Conservation (phyloP, 2,113 vertebrate species). For the Octodon degus region DNA sequence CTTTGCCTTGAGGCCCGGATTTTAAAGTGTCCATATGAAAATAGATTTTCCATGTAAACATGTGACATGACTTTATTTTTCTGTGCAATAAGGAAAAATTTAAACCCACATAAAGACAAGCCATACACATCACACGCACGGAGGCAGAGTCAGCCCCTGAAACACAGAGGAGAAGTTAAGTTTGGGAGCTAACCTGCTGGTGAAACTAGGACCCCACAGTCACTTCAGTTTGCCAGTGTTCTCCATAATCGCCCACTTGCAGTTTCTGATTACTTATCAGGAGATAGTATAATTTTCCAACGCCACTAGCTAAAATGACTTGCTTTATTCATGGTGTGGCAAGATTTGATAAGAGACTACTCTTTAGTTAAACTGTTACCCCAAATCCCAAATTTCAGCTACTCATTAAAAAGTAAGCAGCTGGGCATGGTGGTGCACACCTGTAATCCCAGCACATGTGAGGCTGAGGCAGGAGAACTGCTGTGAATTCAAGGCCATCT, state of each 20-base stretch:
- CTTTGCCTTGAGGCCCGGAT: slow-evolving; percentile 50
- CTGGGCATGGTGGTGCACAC: neutral
- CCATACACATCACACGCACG: too few relatives aligned
- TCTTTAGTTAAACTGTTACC: neutral
- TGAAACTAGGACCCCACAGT: neutral
- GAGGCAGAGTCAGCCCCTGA: neutral
- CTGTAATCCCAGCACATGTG: neutral
- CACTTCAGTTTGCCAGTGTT: neutral
- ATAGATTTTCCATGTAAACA: neutral
- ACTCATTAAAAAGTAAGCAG: slow-evolving; percentile 18
- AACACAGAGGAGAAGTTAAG: neutral
- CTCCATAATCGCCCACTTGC: neutral
- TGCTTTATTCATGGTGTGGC: slow-evolving; percentile 3
- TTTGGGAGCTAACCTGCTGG: neutral
- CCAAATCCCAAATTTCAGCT: neutral
- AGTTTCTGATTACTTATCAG: neutral
- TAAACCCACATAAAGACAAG: neutral
- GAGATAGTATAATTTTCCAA: neutral
- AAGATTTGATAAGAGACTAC: neutral
- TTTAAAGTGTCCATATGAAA: neutral
- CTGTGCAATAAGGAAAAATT: neutral
- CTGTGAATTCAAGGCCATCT: neutral
- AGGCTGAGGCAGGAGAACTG: neutral
- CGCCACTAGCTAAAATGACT: neutral
- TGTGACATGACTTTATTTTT: neutral